These are phyloP conservation scores for Saguinus imperator DNA, from an alignment of 2,113 vertebrate species.

Conservation along the genomic window DNA sequence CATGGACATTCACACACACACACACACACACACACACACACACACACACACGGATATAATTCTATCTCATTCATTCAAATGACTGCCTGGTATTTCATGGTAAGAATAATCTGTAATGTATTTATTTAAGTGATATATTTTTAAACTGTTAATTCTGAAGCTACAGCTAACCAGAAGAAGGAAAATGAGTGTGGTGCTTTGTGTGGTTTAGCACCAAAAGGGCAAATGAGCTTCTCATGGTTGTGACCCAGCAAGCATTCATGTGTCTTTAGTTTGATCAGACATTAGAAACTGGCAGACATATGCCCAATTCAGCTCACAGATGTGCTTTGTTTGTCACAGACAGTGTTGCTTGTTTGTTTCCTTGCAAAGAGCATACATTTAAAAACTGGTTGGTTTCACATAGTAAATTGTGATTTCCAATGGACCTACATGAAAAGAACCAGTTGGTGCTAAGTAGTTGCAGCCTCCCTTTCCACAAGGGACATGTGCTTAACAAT, in stretches of 20 bases:
- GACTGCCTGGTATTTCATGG: not conserved
- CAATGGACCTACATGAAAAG: constrained; percentile 48
- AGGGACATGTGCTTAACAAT: not conserved
- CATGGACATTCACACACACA: not conserved
- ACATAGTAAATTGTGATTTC: constrained; percentile 55
- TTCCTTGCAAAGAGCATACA: constrained; percentile 41
- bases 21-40: fast-evolving
- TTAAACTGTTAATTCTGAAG: not conserved
- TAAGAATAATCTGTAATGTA: not conserved
- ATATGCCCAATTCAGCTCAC: constrained; percentile 33
- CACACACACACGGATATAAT: not conserved
- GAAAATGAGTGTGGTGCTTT: not conserved
- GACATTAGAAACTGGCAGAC: constrained; percentile 18
- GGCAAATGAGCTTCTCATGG: not conserved
- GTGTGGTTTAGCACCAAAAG: not conserved
- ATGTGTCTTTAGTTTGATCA: not conserved
- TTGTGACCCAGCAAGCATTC: constrained; percentile 1
- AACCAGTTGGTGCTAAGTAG: not conserved
- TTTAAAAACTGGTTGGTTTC: constrained; percentile 50
- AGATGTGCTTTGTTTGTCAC: constrained; percentile 34
- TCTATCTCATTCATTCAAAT: not conserved
- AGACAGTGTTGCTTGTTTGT: constrained; percentile 58
- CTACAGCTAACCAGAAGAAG: not conserved
- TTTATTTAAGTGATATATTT: not conserved
- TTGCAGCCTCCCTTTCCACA: not conserved